Base-by-base conservation (phyloP, 2,888 invertebrate genomes). In the Thelaira solivaga region DNA sequence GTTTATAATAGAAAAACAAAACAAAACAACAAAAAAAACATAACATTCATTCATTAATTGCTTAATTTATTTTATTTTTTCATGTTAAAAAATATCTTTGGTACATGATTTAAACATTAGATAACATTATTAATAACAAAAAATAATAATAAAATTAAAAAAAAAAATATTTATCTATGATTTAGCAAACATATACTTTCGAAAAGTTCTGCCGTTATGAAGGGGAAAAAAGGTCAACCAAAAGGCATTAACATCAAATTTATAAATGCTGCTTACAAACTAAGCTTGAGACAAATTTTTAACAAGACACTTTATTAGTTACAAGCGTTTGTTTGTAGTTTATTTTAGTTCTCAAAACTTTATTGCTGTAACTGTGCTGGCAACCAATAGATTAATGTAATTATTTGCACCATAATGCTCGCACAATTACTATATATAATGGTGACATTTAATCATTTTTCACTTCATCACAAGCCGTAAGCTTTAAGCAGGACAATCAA, bases 391-490 rank as follows among this genome's bases (percentile, higher is more conserved):
- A 24, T 36, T 4, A 36, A n/a, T 57, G 34, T 8, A 36, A 10
- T 6, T 29, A 45, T 26, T 55, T 53, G 36, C 24, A 18, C 7
- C 49, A 68, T 24, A 55, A 36, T 68, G 73, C n/a, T 73, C 57
- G 57, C 62, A 59, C 31, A 49, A 73, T 49, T 43, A 26, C 55
- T 36, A n/a, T 11, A 13, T 16, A 24, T 16, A 43, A 41, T 67
- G 62, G 64, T 53, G 75, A 72, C 65, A 72, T 71, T 71, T 64
- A 80, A 79, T 75, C 67, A 79, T 80, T 81, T 80, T 75, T 77
- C 77, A 77, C 75, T 80, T 81, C 80, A 80, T 49, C 81, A 77
- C 75, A 72, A 81, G 72, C 36, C 74, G 62, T 73, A 81, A 76
- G 73, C 51, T 72, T 61, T 59, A 61, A 55, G 51, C 80, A 75